Evolutionary conservation across 1,140 invertebrate genomes (phyloP).

Genomic region (Batillaria attramentaria): DNA sequence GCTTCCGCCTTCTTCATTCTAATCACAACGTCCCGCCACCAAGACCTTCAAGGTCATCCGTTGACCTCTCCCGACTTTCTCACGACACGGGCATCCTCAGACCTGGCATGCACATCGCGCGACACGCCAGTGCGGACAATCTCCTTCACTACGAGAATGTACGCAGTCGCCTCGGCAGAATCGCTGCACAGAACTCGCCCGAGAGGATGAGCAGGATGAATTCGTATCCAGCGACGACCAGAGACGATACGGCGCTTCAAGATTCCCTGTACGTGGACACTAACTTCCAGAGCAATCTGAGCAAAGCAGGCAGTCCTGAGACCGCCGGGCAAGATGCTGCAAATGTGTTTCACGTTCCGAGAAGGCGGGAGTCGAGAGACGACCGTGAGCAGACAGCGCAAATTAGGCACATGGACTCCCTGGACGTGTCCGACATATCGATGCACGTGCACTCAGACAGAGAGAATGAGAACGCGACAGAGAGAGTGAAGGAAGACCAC

Average conservation of each 20-base stretch:
- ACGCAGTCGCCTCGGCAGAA: background rate
- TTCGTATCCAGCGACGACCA: background rate
- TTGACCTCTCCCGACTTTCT: background rate
- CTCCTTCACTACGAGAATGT: background rate
- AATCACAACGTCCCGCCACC: background rate
- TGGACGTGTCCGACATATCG: too few species aligned
- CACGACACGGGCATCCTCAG: background rate
- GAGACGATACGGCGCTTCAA: too few species aligned
- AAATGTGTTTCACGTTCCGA: too few species aligned
- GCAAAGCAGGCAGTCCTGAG: too few species aligned
- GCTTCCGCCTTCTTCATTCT: too few species aligned
- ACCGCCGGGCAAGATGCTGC: too few species aligned
- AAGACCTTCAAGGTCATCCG: background rate
- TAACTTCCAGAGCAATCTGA: too few species aligned
- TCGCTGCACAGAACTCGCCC: background rate
- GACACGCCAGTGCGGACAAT: slow-evolving; percentile 14
- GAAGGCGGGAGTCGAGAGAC: too few species aligned
- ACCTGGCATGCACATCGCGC: background rate
- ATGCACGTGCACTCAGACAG: background rate
- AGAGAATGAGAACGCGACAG: background rate
- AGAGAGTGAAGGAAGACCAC: background rate
- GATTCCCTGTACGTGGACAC: background rate
- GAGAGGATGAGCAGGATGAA: background rate
- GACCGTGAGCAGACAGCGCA: too few species aligned
- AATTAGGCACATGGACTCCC: too few species aligned